These are phyloP conservation scores for Sesia bembeciformis DNA, from an alignment of 2,888 invertebrate genomes.

Conservation along the genomic window DNA sequence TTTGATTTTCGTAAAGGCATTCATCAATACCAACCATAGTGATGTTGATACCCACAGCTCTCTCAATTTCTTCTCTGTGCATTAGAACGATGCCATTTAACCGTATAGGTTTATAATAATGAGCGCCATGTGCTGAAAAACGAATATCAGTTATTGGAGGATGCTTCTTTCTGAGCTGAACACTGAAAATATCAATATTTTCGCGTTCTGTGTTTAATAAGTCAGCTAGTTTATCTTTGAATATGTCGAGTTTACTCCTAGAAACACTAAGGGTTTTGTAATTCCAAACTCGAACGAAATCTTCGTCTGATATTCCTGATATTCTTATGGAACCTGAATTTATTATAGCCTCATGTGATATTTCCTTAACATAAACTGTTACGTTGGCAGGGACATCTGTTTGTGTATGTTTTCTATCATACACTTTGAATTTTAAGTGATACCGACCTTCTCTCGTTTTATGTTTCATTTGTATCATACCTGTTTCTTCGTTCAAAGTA, in stretches of 20 bases:
- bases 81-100: slow-evolving; percentile 95
- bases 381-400: slow-evolving; percentile 97
- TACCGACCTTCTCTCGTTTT: slow-evolving; percentile 92
- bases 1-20: slow-evolving; percentile 94
- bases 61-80: slow-evolving; percentile 95
- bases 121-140: slow-evolving; percentile 96
- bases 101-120: slow-evolving; percentile 95
- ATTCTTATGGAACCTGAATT: slow-evolving; percentile 96
- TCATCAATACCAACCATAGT: slow-evolving; percentile 99
- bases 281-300: slow-evolving; percentile 96
- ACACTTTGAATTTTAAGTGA: slow-evolving; percentile 88
- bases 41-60: slow-evolving; percentile 94
- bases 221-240: slow-evolving; percentile 90
- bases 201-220: slow-evolving; percentile 88
- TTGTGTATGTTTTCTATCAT: slow-evolving; percentile 95
- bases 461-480: slow-evolving; percentile 96
- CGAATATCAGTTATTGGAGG: slow-evolving; percentile 93
- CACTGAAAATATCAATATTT: slow-evolving; percentile 97
- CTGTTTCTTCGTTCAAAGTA: slow-evolving; percentile 91
- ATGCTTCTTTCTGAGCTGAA: slow-evolving; percentile 89
- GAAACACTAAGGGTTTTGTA: slow-evolving; percentile 89
- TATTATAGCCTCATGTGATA: slow-evolving; percentile 95
- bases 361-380: slow-evolving; percentile 93
- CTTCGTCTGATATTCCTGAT: slow-evolving; percentile 95
- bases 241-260: slow-evolving; percentile 91